A percentile compares a stretch with the other conserved stretches of the same genome.
Evolutionary conservation across 2,113 vertebrate genomes (phyloP).

Genomic region (Leucosticte australis): DNA sequence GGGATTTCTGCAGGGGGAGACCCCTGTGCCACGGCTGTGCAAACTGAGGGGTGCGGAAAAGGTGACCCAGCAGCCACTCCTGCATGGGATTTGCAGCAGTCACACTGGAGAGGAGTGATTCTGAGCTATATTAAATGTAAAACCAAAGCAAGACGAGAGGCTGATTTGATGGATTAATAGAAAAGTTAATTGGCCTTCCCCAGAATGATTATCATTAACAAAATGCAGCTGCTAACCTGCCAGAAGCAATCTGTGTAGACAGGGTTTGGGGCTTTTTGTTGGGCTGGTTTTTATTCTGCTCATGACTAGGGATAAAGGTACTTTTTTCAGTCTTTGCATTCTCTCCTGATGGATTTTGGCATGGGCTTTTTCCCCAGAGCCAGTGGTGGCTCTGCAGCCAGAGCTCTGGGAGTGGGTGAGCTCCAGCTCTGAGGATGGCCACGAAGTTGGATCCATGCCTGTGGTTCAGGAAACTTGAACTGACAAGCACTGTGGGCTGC

Average conservation of each 20-base stretch:
- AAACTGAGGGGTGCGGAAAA: neutral
- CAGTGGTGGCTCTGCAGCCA: neutral
- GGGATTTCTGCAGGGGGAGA: neutral
- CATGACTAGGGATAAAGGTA: neutral
- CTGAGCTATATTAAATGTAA: neutral
- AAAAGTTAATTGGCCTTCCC: slow-evolving; percentile 35
- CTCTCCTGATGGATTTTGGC: neutral
- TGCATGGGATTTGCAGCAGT: neutral
- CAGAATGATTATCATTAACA: slow-evolving; percentile 5
- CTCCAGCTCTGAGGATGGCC: neutral
- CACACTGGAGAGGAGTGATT: neutral
- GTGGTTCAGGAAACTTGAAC: neutral
- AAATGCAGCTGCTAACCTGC: slow-evolving; percentile 19
- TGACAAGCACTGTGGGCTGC: slow-evolving; percentile 5
- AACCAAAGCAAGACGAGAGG: neutral
- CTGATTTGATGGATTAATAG: slow-evolving; percentile 21
- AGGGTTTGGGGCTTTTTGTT: neutral
- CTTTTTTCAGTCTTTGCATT: neutral
- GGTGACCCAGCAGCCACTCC: neutral
- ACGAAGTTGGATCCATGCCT: rapidly evolving
- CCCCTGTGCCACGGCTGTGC: neutral
- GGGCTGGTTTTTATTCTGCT: neutral
- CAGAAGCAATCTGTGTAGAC: neutral
- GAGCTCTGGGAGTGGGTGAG: neutral
- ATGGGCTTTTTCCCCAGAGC: neutral